Base-by-base conservation (phyloP, 2,888 invertebrate species). In the Thera britannica region DNA sequence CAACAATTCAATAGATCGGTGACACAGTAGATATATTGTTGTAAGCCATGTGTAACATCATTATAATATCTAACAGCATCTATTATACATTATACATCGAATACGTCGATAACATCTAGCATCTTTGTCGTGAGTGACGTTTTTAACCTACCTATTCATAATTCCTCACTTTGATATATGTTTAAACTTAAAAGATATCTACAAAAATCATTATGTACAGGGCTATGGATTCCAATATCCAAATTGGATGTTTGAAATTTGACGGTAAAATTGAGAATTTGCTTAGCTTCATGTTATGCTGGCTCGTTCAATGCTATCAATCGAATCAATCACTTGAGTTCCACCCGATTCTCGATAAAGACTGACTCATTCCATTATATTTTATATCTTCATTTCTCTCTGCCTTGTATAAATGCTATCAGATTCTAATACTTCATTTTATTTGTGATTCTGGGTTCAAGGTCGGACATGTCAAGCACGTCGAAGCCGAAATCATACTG, bases 381-480 rank as follows among this genome's bases (percentile, higher is more conserved):
- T 12, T 41, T n/a, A 49, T 57, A 65, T 65, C 36, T 59, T 54
- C 23, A 58, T 49, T 38, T 23, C 11, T 56, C 52, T 34, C 49
- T 48, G 23, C 9, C 38, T 69, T 70, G 52, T 61, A 48, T 60
- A 52, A 71, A 71, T 46, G 2, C 9, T 58, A 60, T 64, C 55
- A 59, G 58, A 67, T 65, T 71, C 57, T 38, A 63, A 70, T 63
- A 48, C 68, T 57, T 70, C 23, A 63, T 59, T 69, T 46, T 12
- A 23, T 5, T 49, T 52, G 7, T 34, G 52, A 34, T 34, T 23
- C 34, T 52, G 65, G 78, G 86, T 88, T 87, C 87, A 87, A 83
- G 88, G 87, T 67, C 81, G 82, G 78, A 48, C 79, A 79, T 75
- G 72, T 79, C 79, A 77, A 49, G 67, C 73, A 57, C 70, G 65